phyloP scores from a whole-genome alignment of 2,797 vertebrate genomes.

The Spinus olivaceus region DNA sequence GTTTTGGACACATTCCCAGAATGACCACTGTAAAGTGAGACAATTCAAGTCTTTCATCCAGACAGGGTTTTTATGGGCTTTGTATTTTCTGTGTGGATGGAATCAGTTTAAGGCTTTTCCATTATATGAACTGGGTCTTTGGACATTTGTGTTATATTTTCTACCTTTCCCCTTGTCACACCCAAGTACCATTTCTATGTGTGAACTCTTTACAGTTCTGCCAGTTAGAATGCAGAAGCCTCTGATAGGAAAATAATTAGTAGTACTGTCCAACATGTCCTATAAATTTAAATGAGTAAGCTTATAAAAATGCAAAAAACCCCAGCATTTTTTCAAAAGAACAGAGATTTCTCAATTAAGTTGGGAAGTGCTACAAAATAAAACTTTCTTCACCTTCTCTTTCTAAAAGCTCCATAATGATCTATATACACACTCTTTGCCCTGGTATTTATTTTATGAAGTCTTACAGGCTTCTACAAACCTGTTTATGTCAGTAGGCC shows the following conservation, averaged over 20 bases:
- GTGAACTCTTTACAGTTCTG: background rate
- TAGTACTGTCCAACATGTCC: background rate
- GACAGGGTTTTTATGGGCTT: background rate
- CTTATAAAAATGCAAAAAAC: background rate
- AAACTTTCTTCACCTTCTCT: background rate
- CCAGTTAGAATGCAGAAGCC: background rate
- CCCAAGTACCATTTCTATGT: background rate
- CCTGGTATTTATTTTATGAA: background rate
- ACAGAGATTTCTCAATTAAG: background rate
- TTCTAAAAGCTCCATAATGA: background rate
- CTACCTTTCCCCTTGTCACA: accelerated
- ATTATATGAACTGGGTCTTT: background rate
- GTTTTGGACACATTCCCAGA: background rate
- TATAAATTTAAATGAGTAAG: background rate
- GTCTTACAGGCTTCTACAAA: background rate
- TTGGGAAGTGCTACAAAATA: background rate
- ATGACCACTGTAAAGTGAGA: background rate
- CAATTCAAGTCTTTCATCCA: background rate
- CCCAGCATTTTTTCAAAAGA: accelerated
- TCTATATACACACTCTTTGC: background rate
- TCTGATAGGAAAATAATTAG: background rate
- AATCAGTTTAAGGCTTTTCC: background rate
- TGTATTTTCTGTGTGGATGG: background rate
- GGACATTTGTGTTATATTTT: background rate
- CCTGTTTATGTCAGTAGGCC: background rate